Evolutionary conservation across 2,113 vertebrate species (phyloP).

Genomic region (Furnarius figulus): DNA sequence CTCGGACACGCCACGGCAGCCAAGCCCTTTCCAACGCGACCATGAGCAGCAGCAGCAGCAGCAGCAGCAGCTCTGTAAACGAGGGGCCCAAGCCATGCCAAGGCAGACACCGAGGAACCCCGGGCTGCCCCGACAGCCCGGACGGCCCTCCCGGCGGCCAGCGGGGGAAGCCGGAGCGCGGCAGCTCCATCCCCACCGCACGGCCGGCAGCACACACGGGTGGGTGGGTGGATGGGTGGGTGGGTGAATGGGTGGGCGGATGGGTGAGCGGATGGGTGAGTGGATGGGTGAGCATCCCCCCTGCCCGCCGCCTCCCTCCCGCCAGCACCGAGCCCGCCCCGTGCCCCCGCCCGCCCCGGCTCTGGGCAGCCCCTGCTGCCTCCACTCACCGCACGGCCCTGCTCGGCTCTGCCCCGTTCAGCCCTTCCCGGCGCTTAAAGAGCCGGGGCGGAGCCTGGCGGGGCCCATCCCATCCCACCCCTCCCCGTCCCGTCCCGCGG

Average conservation of each 20-base stretch:
- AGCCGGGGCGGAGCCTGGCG: background rate
- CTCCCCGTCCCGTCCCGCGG: no score
- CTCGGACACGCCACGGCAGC: background rate
- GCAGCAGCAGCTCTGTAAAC: background rate
- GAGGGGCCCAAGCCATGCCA: background rate
- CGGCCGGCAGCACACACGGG: no score
- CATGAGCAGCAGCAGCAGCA: no score
- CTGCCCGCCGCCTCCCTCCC: no score
- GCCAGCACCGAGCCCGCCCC: no score
- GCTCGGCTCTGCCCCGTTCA: accelerated
- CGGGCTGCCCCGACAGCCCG: accelerated
- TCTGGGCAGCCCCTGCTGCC: background rate
- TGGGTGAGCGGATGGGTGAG: no score
- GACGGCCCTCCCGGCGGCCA: background rate
- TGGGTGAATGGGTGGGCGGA: no score
- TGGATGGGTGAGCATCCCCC: no score
- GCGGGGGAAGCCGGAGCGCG: no score
- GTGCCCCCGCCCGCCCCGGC: no score
- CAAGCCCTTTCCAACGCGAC: background rate
- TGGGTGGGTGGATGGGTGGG: no score
- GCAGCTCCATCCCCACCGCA: accelerated
- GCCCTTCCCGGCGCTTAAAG: background rate
- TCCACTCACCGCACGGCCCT: accelerated
- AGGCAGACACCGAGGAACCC: background rate
- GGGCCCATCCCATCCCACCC: background rate